Conservation (phyloP, 2,888 invertebrate genomes). For the Eledona agricola region DNA sequence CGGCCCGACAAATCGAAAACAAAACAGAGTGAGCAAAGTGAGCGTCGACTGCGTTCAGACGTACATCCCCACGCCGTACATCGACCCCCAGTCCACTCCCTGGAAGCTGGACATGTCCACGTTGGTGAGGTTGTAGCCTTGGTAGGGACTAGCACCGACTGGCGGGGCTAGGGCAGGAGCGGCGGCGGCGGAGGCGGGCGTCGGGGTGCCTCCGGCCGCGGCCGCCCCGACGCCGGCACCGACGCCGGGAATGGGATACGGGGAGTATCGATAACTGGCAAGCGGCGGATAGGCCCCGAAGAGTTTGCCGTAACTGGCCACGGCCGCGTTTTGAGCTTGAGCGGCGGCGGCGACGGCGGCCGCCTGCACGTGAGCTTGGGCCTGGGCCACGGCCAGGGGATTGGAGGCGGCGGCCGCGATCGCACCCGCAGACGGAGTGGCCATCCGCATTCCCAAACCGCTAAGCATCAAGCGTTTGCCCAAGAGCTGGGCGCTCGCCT, state of each 20-base stretch:
- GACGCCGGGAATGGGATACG: slow-evolving; percentile 67
- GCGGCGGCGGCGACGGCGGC: slow-evolving; percentile 66
- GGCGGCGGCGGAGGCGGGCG: slow-evolving; percentile 66
- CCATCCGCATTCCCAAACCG: slow-evolving; percentile 74
- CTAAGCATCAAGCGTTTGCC: slow-evolving; percentile 77
- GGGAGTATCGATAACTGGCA: slow-evolving; percentile 70
- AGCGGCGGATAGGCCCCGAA: slow-evolving; percentile 70
- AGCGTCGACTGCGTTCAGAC: slow-evolving; percentile 66
- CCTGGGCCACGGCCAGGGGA: slow-evolving; percentile 67
- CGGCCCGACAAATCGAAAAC: slow-evolving; percentile 30
- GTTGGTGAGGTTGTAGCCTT: slow-evolving; percentile 84
- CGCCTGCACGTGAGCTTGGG: slow-evolving; percentile 60
- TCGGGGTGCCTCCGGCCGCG: slow-evolving; percentile 61
- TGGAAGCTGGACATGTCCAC: slow-evolving; percentile 94
- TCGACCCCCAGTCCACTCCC: slow-evolving; percentile 89
- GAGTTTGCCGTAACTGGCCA: slow-evolving; percentile 73
- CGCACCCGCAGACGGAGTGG: slow-evolving; percentile 65
- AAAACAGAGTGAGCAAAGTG: slow-evolving; percentile 46
- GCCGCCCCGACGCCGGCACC: slow-evolving; percentile 62
- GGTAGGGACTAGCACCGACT: slow-evolving; percentile 75
- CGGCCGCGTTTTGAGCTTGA: slow-evolving; percentile 70
- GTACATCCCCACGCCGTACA: slow-evolving; percentile 95
- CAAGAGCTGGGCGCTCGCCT: slow-evolving; percentile 73
- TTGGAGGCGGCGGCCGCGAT: slow-evolving; percentile 66
- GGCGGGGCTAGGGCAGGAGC: slow-evolving; percentile 70